A percentile compares a stretch with the other conserved stretches of the same genome.
Evolutionary conservation across 2,888 invertebrate species (phyloP).

Genomic region (Paralinhomoeus sp.): DNA sequence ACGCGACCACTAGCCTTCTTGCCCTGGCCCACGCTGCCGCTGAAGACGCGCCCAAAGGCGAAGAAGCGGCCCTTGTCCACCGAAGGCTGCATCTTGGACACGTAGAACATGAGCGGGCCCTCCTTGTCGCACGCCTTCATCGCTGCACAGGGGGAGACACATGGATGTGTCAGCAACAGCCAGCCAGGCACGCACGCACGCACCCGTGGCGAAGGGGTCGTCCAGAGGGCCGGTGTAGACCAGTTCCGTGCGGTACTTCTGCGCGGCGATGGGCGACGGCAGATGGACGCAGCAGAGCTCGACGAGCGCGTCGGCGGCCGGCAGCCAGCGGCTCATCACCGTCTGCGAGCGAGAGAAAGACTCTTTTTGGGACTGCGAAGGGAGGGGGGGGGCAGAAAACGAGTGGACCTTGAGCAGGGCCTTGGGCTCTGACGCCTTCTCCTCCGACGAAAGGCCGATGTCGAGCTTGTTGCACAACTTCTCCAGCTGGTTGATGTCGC

Average conservation of each 20-base stretch:
- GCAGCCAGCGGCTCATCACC: constrained; percentile 96
- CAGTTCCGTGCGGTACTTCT: constrained; percentile 98
- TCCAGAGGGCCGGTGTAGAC: constrained; percentile 94
- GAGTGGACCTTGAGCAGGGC: constrained; percentile 54
- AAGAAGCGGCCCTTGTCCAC: constrained; percentile 99
- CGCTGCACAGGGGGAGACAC: constrained; percentile 19
- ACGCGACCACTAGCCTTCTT: constrained; percentile 67
- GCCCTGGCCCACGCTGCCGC: constrained; percentile 48
- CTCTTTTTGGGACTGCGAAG: too few relatives aligned
- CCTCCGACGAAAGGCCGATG: constrained; percentile 73
- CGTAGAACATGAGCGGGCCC: constrained; percentile 98
- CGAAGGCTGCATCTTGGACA: constrained; percentile 99
- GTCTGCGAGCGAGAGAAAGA: constrained; percentile 34
- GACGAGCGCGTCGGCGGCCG: constrained; percentile 94
- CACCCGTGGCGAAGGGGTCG: constrained; percentile 73
- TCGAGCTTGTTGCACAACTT: constrained; percentile 66
- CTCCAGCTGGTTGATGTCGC: constrained; percentile 77
- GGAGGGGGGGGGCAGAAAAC: background rate
- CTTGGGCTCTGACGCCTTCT: constrained; percentile 87
- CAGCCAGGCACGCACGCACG: constrained; percentile 21
- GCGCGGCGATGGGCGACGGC: constrained; percentile 93
- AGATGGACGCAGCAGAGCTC: constrained; percentile 99
- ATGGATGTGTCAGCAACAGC: background rate
- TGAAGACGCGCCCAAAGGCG: constrained; percentile 98
- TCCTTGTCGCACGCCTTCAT: constrained; percentile 71